Evolutionary conservation across 2,113 vertebrate genomes (phyloP).

Genomic region (Psettodes erumei): DNA sequence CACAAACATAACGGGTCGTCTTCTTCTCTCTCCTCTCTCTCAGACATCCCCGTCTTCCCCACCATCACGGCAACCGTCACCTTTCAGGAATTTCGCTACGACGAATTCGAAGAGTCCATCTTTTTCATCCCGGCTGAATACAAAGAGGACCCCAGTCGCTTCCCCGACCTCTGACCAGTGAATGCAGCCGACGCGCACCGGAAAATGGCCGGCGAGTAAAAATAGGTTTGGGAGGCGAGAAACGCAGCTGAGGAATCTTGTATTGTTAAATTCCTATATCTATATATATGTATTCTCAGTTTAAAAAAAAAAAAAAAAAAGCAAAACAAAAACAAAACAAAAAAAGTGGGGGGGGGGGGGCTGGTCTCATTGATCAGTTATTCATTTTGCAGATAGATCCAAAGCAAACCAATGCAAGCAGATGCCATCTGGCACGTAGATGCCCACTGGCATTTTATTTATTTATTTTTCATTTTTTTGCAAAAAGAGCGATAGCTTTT

Average conservation of each 20-base stretch:
- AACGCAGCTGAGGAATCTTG: conserved; percentile 23
- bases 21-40: conserved; percentile 3
- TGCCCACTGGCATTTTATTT: conserved; percentile 37
- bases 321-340: no score
- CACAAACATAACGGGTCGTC: background rate
- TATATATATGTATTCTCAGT: conserved; percentile 24
- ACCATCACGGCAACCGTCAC: conserved; percentile 99
- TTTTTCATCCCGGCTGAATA: conserved; percentile 92
- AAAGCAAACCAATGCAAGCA: conserved; percentile 67
- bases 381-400: conserved; percentile 59
- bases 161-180: conserved; percentile 90
- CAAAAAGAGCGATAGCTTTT: conserved; percentile 53
- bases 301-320: conserved; percentile 14
- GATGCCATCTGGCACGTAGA: conserved; percentile 32
- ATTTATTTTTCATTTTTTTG: no score
- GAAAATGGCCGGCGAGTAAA: conserved; percentile 35
- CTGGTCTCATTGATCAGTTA: conserved; percentile 31
- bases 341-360: no score
- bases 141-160: conserved; percentile 96
- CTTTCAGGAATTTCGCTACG: conserved; percentile 96
- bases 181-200: conserved; percentile 26
- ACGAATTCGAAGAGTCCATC: conserved; percentile 89
- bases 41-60: conserved; percentile 96
- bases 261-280: conserved; percentile 50
- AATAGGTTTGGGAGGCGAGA: background rate